These are phyloP conservation scores for Pachycephala philippinensis DNA, from an alignment of 2,113 vertebrate genomes.

Conservation along the genomic window DNA sequence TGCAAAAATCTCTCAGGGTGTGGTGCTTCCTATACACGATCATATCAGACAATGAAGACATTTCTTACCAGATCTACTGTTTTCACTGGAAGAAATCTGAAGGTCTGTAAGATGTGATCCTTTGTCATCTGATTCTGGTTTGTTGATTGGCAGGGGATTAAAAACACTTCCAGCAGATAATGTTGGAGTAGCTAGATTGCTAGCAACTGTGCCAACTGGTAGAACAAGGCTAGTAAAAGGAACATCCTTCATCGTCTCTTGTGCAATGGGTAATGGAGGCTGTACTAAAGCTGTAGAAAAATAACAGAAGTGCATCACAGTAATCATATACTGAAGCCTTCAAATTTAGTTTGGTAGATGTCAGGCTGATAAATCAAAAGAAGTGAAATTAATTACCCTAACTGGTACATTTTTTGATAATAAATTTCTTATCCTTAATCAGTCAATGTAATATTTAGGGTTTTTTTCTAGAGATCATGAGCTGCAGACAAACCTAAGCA, in stretches of 20 bases:
- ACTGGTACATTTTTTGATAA: background rate
- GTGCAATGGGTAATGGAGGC: slow-evolving; percentile 78
- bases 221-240: slow-evolving; percentile 85
- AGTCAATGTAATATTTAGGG: background rate
- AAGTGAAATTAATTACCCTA: background rate
- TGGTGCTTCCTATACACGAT: rapidly evolving
- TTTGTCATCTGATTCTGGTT: slow-evolving; percentile 80
- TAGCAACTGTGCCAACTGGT: slow-evolving; percentile 76
- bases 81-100: slow-evolving; percentile 82
- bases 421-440: background rate
- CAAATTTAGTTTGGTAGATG: background rate
- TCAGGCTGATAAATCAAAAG: background rate
- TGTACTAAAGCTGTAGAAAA: slow-evolving; percentile 81
- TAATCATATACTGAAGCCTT: background rate
- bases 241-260: slow-evolving; percentile 87
- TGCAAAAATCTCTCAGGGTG: background rate
- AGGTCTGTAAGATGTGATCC: slow-evolving; percentile 77
- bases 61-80: slow-evolving; percentile 80
- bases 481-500: background rate
- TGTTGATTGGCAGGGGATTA: slow-evolving; percentile 78
- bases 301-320: background rate
- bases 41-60: background rate
- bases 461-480: background rate
- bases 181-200: slow-evolving; percentile 66
- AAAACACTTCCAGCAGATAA: slow-evolving; percentile 85